phyloP scores from a whole-genome alignment of 2,797 vertebrate species.

The Alcedo atthis region DNA sequence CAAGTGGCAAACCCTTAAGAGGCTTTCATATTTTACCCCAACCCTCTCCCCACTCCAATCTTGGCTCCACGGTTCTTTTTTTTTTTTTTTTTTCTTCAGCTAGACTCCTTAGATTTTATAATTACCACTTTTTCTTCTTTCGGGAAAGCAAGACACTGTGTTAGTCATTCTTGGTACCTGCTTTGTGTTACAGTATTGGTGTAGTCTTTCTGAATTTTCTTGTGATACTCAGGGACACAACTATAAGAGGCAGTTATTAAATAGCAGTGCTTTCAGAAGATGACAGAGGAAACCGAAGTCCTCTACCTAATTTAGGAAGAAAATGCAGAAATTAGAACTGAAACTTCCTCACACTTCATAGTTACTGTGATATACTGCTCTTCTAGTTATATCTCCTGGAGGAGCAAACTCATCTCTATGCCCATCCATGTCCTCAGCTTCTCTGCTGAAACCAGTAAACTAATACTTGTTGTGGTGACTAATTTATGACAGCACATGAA shows the following conservation, averaged over 20 bases:
- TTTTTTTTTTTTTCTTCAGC: not conserved
- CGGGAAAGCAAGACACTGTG: not conserved
- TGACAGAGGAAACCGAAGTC: not conserved
- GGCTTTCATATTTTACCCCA: constrained; percentile 2
- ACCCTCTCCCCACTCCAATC: not conserved
- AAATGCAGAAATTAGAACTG: not conserved
- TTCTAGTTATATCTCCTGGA: not conserved
- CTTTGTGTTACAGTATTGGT: not conserved
- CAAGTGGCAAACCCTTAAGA: constrained; percentile 60
- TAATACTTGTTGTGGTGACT: not conserved
- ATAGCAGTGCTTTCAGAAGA: not conserved
- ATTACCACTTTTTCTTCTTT: not conserved
- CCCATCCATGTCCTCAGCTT: not conserved
- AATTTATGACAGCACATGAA: not conserved
- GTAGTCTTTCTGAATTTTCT: not conserved
- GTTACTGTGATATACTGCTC: rapidly evolving
- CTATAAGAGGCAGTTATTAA: not conserved
- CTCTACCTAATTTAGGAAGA: not conserved
- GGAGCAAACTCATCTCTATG: not conserved
- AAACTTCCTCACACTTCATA: not conserved
- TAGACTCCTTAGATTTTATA: not conserved
- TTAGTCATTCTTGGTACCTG: not conserved
- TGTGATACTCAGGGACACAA: not conserved
- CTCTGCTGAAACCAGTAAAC: not conserved
- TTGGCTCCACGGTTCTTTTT: not conserved